Conservation (phyloP, 2,888 invertebrate genomes). For the Mycalesis mineus region DNA sequence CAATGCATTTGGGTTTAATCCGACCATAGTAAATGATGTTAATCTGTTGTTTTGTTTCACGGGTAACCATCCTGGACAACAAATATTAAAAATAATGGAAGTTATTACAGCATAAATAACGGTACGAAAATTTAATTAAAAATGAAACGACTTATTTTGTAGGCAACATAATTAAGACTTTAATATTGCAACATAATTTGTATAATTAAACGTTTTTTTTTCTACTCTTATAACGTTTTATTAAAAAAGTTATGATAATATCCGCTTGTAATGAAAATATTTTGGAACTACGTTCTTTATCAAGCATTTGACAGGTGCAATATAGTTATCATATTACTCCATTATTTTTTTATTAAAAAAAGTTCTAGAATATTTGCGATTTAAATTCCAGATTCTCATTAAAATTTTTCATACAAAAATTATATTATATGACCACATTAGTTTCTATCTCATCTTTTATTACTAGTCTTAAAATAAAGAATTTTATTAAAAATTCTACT, state of each 20-base stretch:
- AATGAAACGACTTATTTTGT: constrained; percentile 19
- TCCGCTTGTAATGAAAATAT: background rate
- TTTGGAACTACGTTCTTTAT: background rate
- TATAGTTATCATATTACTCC: too few relatives aligned
- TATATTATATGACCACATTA: too few relatives aligned
- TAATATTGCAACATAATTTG: constrained; percentile 8
- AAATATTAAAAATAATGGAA: constrained; percentile 25
- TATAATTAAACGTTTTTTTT: background rate
- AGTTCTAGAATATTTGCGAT: too few relatives aligned
- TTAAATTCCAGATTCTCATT: too few relatives aligned
- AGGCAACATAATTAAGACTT: constrained; percentile 13
- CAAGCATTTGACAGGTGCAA: too few relatives aligned
- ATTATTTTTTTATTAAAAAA: too few relatives aligned
- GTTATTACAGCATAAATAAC: constrained; percentile 20
- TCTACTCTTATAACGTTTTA: background rate
- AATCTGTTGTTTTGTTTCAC: constrained; percentile 23
- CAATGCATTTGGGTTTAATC: constrained; percentile 13
- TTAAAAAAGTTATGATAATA: background rate
- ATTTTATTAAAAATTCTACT: too few relatives aligned
- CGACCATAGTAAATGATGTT: constrained; percentile 18
- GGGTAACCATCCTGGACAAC: constrained; percentile 16
- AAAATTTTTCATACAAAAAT: too few relatives aligned
- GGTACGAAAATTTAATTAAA: constrained; percentile 26
- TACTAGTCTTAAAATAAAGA: too few relatives aligned
- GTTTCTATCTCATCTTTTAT: too few relatives aligned